Base-by-base conservation (phyloP, 1,140 invertebrate species). In the Drosophila athabasca region DNA sequence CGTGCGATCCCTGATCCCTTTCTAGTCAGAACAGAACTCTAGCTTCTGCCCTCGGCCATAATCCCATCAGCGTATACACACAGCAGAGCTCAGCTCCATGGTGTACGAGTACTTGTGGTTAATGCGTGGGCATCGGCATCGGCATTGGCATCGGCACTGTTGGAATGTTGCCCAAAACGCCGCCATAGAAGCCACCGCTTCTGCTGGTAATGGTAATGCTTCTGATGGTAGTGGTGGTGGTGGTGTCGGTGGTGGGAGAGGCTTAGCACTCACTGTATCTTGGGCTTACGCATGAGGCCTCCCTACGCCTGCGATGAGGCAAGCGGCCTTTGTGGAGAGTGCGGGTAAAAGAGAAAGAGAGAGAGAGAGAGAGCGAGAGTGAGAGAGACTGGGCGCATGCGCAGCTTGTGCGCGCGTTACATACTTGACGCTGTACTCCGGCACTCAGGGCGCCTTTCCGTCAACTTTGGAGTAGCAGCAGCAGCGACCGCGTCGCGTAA, bases 401-500 rank as follows among this genome's bases (percentile, higher is more conserved):
- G 41, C 41, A 45, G 26, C 44, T 17, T 41, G 24, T 26, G 24
- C 24, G 24, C 24, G 24, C 46, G 59, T 61, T 61, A 61, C 59
- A 61, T 61, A 61, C 59, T 61, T 61, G 59, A 57, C 51, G 51
- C 51, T 35, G 31, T 65, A 55, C 29, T 19, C 45, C 9, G 22
- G 60, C 15, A 45, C 31, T 48, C 39, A 45, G 35, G 48, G 54
- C 52, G 67, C 50, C 54, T 54, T 68, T 76, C 62, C 69, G 59
- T 73, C 69, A 76, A 60, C 44, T 60, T 39, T 60, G 51, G 35
- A 22, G 41, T 55, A 55, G 61, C 39, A 43, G 62, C 48, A 59
- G 54, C 61, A 45, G 59, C 59, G 59, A 48, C 62, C 61, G 73
- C 73, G 64, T 76, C 74, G 65, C 74, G 74, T 76, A 68, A 76